Conservation (phyloP, 1,140 invertebrate genomes). For the Euwallacea fornicatus region DNA sequence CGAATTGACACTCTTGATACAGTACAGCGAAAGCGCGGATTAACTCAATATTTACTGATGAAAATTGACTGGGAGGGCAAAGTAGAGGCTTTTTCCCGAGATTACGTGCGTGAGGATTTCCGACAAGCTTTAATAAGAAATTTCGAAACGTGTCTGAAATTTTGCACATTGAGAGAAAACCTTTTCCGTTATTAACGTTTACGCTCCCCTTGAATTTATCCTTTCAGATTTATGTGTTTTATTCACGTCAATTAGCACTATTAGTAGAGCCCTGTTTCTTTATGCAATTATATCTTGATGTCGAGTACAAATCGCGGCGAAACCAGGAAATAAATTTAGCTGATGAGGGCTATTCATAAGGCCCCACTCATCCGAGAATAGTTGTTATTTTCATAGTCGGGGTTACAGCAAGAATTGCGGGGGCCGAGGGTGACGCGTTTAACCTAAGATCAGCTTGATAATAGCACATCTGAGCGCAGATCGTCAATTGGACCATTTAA, state of each 20-base stretch:
- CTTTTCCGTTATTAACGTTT: slow-evolving; percentile 16
- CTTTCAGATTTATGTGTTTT: slow-evolving; percentile 35
- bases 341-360: slow-evolving; percentile 43
- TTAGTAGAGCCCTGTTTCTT: slow-evolving; percentile 42
- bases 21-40: slow-evolving; percentile 39
- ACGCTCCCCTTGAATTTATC: slow-evolving; percentile 13
- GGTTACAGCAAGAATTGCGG: background rate
- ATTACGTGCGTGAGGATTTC: slow-evolving; percentile 32
- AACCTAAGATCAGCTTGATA: too few relatives aligned
- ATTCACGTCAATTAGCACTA: slow-evolving; percentile 42
- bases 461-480: too few relatives aligned
- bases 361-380: slow-evolving; percentile 13
- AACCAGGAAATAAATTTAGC: slow-evolving; percentile 43
- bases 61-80: slow-evolving; percentile 45
- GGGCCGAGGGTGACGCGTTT: too few relatives aligned
- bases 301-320: slow-evolving; percentile 41
- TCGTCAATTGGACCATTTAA: too few relatives aligned
- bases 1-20: slow-evolving; percentile 47
- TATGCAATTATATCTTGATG: slow-evolving; percentile 42
- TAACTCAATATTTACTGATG: slow-evolving; percentile 49
- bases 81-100: slow-evolving; percentile 39
- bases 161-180: slow-evolving; percentile 4
- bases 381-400: slow-evolving; percentile 1
- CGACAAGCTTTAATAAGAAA: slow-evolving; percentile 16
- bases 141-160: slow-evolving; percentile 17